Evolutionary conservation across 1,140 invertebrate genomes (phyloP), one percentile per base, ranked within the genome.

Genomic region (Spodoptera frugiperda): DNA sequence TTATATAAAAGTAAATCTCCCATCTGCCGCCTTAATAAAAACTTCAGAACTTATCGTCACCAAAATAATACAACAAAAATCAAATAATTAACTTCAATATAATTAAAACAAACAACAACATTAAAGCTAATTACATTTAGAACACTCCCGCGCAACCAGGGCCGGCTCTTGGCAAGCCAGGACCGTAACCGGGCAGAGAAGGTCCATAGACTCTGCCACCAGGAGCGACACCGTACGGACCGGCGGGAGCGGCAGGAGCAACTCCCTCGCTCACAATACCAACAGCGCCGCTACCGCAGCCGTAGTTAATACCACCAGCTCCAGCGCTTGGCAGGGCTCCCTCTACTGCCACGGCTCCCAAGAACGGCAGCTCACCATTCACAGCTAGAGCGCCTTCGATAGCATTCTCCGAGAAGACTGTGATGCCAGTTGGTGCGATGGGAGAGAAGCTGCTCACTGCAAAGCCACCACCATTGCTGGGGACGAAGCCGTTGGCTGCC

Each of bases 321-420:
- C 88, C 88, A 10, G 73, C 78, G 19, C 84, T 80, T 0, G 85
- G 84, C 33, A 89, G 61, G 10, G 74, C 78, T 44, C 88, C 88
- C 57, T 84, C 84, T 44, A 87, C 73, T 44, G 78, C 76, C 9
- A 89, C 84, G 15, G 67, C 49, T 11, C 67, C 11, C 30, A 70
- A 70, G 67, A 70, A 70, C 21, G 67, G 67, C 67, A 71, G 82
- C 82, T 57, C 83, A 81, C 89, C 89, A 14, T 46, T 25, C 0
- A 90, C 84, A 8, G 67, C 49, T 0, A 90, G 14, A 8, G 72
- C 75, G 3, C 87, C 88, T 49, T 84, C 80, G 17, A 86, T 84
- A 0, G 46, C 74, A 9, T 87, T 87, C 33, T 87, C 83, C 5
- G 87, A 87, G 8, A 76, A 57, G 0, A 89, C 73, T 8, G 78